Conservation (phyloP, 2,113 vertebrate species). For the Anoplopoma fimbria region DNA sequence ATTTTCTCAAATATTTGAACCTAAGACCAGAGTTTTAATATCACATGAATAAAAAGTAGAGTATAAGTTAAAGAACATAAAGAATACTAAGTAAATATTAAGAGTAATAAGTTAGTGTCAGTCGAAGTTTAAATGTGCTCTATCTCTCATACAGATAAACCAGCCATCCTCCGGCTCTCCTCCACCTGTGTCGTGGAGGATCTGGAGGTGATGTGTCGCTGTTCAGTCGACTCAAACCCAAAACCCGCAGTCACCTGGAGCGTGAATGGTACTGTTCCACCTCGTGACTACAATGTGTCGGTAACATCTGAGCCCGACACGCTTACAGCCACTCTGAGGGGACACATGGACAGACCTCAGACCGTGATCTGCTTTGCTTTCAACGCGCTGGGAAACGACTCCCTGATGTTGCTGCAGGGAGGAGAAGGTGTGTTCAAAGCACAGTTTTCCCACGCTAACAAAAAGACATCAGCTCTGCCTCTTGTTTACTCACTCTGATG, state of each 20-base stretch:
- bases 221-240: constrained; percentile 82
- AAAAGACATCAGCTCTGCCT: neutral
- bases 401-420: constrained; percentile 67
- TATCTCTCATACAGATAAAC: constrained; percentile 69
- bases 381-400: constrained; percentile 81
- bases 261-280: constrained; percentile 74
- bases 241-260: constrained; percentile 82
- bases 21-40: neutral
- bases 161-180: constrained; percentile 65
- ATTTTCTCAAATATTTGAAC: neutral
- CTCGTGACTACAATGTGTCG: constrained; percentile 72
- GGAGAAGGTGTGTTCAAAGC: constrained; percentile 61
- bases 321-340: constrained; percentile 67
- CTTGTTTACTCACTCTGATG: constrained; percentile 34
- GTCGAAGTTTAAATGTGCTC: neutral
- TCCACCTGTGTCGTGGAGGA: constrained; percentile 75
- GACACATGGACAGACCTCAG: constrained; percentile 60
- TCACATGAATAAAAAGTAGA: neutral
- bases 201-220: constrained; percentile 70
- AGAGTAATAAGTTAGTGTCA: neutral
- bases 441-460: neutral
- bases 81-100: neutral
- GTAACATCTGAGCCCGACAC: constrained; percentile 24
- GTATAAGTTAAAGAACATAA: neutral
- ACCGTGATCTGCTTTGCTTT: constrained; percentile 79